Evolutionary conservation across 1,140 invertebrate genomes (phyloP).

Genomic region (Bombyx mandarina): DNA sequence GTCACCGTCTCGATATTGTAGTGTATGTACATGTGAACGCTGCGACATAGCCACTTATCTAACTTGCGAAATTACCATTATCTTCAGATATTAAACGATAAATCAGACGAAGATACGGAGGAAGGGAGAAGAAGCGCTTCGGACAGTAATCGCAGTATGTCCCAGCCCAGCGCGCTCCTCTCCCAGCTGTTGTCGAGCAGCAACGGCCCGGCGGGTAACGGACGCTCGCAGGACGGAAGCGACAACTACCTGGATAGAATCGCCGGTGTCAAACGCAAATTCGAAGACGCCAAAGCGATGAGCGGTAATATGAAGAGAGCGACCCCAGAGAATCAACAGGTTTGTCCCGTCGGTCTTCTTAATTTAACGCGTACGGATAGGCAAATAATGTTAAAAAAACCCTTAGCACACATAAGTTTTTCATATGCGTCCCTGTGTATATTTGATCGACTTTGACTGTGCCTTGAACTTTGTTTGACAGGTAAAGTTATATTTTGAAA

Average conservation of each 20-base stretch:
- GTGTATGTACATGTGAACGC: no score
- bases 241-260: constrained; percentile 70
- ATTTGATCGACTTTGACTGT: no score
- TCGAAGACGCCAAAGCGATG: constrained; percentile 69
- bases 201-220: constrained; percentile 47
- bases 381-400: no score
- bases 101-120: constrained; percentile 83
- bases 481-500: no score
- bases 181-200: constrained; percentile 83
- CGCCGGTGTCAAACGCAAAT: constrained; percentile 72
- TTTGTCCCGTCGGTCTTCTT: constrained; percentile 28
- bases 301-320: constrained; percentile 67
- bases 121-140: constrained; percentile 59
- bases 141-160: constrained; percentile 65
- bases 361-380: no score
- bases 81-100: constrained; percentile 85
- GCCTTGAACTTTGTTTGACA: no score
- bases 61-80: not conserved
- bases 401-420: no score
- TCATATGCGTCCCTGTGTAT: no score
- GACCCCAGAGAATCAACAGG: constrained; percentile 78
- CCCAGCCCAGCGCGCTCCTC: constrained; percentile 82
- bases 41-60: no score
- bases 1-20: constrained; percentile 2
- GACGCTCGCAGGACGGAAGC: constrained; percentile 43